Evolutionary conservation across 2,113 vertebrate species (phyloP).

Genomic region (Phycodurus eques): DNA sequence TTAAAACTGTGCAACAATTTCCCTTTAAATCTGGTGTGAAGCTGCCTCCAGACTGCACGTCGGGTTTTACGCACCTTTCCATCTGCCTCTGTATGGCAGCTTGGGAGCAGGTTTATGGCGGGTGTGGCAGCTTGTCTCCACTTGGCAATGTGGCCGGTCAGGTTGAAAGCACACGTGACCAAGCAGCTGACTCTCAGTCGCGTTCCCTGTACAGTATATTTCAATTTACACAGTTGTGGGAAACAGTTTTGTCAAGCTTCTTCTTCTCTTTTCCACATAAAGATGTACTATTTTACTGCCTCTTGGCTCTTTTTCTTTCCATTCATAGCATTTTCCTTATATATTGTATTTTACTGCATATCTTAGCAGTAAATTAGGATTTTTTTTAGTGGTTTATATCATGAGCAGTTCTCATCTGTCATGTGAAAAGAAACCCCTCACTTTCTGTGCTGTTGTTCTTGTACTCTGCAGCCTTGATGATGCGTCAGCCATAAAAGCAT

Average conservation of each 20-base stretch:
- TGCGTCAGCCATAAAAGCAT: conserved; percentile 55
- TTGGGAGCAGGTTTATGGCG: conserved; percentile 14
- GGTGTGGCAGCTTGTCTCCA: conserved; percentile 13
- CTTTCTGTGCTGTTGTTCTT: conserved; percentile 33
- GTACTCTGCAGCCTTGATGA: conserved; percentile 39
- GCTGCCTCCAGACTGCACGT: background rate
- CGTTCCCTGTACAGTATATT: conserved; percentile 4
- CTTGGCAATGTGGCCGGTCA: conserved; percentile 8
- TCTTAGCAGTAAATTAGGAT: background rate
- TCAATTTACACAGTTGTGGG: background rate
- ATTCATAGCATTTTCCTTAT: background rate
- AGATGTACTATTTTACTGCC: conserved; percentile 1
- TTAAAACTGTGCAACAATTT: background rate
- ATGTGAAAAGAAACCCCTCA: conserved; percentile 45
- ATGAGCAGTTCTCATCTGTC: conserved; percentile 35
- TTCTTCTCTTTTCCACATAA: conserved; percentile 2
- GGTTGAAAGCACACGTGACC: conserved; percentile 28
- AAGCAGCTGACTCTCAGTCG: conserved; percentile 21
- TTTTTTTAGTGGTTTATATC: conserved; percentile 26
- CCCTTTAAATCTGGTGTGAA: background rate
- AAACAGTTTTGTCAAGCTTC: conserved; percentile 18
- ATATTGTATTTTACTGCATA: background rate
- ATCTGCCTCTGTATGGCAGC: conserved; percentile 18
- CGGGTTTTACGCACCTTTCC: conserved; percentile 16
- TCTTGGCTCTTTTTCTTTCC: background rate